Conservation (phyloP, 1,140 invertebrate genomes). For the Homalodisca vitripennis region DNA sequence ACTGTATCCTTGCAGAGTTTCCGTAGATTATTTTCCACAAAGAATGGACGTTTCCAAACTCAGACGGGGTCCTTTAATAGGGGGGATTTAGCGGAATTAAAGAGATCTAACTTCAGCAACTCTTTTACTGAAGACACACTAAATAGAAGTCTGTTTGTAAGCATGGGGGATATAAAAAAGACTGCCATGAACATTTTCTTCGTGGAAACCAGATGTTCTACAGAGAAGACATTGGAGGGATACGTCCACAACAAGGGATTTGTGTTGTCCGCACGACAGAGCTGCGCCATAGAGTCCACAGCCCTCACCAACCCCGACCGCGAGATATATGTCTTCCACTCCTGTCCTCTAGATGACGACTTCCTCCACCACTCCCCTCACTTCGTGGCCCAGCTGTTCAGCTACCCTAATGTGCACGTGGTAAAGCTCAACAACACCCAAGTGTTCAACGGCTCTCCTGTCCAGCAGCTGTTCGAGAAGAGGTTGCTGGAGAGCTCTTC, state of each 20-base stretch:
- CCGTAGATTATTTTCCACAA: no score
- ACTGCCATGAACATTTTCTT: not conserved
- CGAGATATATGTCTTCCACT: not conserved
- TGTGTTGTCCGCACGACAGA: not conserved
- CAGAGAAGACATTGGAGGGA: not conserved
- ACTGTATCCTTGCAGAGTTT: no score
- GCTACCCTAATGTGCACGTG: not conserved
- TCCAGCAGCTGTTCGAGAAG: not conserved
- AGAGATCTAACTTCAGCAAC: no score
- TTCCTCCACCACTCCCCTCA: not conserved
- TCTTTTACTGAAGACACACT: no score
- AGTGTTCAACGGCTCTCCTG: not conserved
- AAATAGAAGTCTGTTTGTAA: not conserved
- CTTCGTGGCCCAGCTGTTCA: not conserved
- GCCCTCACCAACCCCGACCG: not conserved
- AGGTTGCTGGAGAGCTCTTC: not conserved
- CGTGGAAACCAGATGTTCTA: not conserved
- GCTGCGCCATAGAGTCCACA: conserved; percentile 7
- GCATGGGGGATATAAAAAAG: not conserved
- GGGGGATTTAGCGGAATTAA: no score
- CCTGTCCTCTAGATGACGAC: conserved; percentile 6
- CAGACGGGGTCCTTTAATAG: no score
- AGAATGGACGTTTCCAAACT: no score
- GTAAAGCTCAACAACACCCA: not conserved
- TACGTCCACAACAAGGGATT: not conserved